These are phyloP conservation scores for Pseudomyrmex gracilis DNA, from an alignment of 1,140 invertebrate species.

Conservation along the genomic window DNA sequence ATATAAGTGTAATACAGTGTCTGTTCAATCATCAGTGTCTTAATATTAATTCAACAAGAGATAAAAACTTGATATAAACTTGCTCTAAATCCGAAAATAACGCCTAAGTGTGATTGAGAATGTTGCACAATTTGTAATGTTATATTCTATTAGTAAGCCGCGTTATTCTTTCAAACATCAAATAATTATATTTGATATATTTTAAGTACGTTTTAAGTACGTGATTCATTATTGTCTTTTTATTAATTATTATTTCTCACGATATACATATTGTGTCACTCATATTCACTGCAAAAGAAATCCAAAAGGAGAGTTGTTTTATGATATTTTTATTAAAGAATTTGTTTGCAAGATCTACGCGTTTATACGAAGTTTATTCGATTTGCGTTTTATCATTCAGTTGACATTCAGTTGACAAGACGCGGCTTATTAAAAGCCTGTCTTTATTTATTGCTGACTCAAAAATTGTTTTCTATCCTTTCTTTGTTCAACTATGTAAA, in stretches of 20 bases:
- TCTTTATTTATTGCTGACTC: constrained; percentile 4
- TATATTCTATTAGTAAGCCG: neutral
- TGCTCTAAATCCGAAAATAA: neutral
- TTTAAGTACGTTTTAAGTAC: neutral
- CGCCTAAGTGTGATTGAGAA: neutral
- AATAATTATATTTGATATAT: constrained; percentile 13
- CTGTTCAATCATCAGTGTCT: constrained; percentile 47
- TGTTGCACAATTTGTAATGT: neutral
- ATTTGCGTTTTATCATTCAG: neutral
- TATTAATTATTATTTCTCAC: too few species aligned
- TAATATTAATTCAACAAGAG: constrained; percentile 27
- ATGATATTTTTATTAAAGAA: neutral
- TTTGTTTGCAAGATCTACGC: neutral
- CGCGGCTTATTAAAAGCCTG: neutral
- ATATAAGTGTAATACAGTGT: constrained; percentile 10
- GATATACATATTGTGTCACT: too few species aligned
- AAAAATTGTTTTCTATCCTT: neutral
- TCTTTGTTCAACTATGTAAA: neutral
- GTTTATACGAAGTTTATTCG: neutral
- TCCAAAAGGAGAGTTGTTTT: too few species aligned
- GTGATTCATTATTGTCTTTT: too few species aligned
- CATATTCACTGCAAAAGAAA: too few species aligned
- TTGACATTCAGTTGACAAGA: neutral
- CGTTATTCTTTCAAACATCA: constrained; percentile 3
- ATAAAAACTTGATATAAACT: constrained; percentile 10